phyloP scores from a whole-genome alignment of 2,113 vertebrate species.

The Aegotheles bennettii region DNA sequence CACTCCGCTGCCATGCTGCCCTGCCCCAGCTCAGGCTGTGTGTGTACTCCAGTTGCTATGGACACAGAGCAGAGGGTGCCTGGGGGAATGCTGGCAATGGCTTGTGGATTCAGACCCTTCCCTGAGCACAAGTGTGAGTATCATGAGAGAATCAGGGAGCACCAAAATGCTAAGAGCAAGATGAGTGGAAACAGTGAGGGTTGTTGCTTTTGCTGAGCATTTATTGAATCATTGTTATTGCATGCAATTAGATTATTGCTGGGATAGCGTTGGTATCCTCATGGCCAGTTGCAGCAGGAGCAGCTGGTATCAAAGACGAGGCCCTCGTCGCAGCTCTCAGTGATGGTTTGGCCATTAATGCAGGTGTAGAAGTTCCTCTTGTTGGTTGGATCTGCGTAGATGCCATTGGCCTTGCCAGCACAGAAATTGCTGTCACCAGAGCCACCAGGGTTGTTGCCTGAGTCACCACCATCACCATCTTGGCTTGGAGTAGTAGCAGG shows the following conservation, averaged over 20 bases:
- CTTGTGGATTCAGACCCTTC: not conserved
- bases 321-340: not conserved
- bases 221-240: not conserved
- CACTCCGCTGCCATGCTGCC: not conserved
- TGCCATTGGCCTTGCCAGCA: conserved; percentile 66
- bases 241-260: too few species aligned
- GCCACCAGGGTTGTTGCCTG: not conserved
- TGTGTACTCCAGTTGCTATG: not conserved
- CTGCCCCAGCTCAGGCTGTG: accelerated
- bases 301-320: conserved; percentile 72
- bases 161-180: accelerated
- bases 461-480: not conserved
- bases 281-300: conserved; percentile 76
- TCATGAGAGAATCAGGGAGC: not conserved
- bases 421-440: conserved; percentile 61
- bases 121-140: not conserved
- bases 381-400: conserved; percentile 68
- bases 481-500: conserved; percentile 36
- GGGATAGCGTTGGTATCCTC: not conserved
- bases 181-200: accelerated
- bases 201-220: not conserved
- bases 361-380: conserved; percentile 72
- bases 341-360: conserved; percentile 25
- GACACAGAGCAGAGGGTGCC: not conserved
- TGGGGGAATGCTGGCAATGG: not conserved